Percentiles rank a stretch among this genome's conserved stretches.
Evolutionary conservation across 2,113 vertebrate species (phyloP).

Genomic region (Varanus salvator): DNA sequence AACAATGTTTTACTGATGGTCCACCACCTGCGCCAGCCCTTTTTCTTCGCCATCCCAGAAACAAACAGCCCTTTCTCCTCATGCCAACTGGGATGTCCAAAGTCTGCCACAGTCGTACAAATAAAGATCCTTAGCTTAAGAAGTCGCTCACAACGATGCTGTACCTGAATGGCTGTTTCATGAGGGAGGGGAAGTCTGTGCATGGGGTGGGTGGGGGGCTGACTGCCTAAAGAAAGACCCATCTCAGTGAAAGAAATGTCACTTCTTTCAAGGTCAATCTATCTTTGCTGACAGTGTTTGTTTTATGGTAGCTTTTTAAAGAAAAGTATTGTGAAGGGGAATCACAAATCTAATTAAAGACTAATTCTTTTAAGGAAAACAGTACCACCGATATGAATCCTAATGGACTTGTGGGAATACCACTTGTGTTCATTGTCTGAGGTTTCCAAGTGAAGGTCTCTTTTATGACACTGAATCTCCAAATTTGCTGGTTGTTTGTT

Average conservation of each 20-base stretch:
- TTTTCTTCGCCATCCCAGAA: slow-evolving; percentile 20
- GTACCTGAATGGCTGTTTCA: slow-evolving; percentile 73
- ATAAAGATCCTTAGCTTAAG: slow-evolving; percentile 52
- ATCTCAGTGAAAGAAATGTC: slow-evolving; percentile 48
- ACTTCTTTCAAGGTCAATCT: slow-evolving; percentile 53
- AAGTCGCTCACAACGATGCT: slow-evolving; percentile 55
- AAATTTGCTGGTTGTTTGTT: slow-evolving; percentile 8
- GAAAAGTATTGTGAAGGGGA: slow-evolving; percentile 49
- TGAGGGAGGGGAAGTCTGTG: slow-evolving; percentile 41
- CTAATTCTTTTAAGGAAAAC: slow-evolving; percentile 43
- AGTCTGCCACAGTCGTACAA: slow-evolving; percentile 72
- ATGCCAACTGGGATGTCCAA: slow-evolving; percentile 71
- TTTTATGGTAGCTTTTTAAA: slow-evolving; percentile 29
- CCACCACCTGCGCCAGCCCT: slow-evolving; percentile 78
- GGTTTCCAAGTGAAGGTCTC: neutral
- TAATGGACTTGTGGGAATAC: slow-evolving; percentile 41
- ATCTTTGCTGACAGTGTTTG: slow-evolving; percentile 15
- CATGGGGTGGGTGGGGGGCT: neutral
- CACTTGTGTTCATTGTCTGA: neutral
- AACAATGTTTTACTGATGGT: slow-evolving; percentile 70
- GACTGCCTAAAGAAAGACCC: slow-evolving; percentile 41
- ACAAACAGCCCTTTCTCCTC: slow-evolving; percentile 79
- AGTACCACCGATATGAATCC: slow-evolving; percentile 24
- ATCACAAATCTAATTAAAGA: slow-evolving; percentile 24
- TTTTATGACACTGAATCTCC: slow-evolving; percentile 5